phyloP scores from a whole-genome alignment of 64 coral and sea anemone species.

The Pocillopora damicornis region DNA sequence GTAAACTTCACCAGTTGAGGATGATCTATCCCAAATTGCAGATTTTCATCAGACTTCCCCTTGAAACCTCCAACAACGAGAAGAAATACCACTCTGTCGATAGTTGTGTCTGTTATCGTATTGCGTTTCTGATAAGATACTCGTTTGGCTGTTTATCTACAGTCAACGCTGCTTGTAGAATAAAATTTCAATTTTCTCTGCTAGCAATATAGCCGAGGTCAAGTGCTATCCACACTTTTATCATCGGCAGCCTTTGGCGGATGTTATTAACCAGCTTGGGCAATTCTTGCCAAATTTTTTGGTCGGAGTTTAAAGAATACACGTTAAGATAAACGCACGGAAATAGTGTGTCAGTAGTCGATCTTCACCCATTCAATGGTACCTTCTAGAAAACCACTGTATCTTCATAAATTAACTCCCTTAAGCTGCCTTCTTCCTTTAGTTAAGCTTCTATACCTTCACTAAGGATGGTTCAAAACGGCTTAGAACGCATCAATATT shows the following conservation, averaged over 20 bases:
- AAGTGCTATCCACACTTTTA: constrained; percentile 1
- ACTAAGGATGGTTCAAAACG: neutral
- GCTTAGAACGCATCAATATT: neutral
- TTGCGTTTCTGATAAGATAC: constrained; percentile 23
- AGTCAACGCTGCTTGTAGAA: neutral
- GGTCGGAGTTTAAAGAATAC: neutral
- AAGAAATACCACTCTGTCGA: neutral
- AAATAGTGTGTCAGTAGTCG: neutral
- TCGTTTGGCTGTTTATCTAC: constrained; percentile 18
- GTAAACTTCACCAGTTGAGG: too few species aligned
- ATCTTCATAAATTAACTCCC: too few species aligned
- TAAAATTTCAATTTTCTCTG: neutral
- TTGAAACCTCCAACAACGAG: neutral
- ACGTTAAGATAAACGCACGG: neutral
- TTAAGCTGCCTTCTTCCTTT: too few species aligned
- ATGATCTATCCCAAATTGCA: too few species aligned
- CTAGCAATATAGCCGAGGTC: neutral
- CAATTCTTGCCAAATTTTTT: neutral
- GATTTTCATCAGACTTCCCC: too few species aligned
- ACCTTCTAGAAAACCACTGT: too few species aligned
- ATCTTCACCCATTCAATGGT: too few species aligned
- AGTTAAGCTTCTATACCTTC: neutral
- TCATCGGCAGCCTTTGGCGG: neutral
- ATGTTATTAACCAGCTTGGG: neutral
- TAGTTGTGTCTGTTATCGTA: neutral